Evolutionary conservation across 2,888 invertebrate genomes (phyloP).

Genomic region (Aspidiotus rigidus): DNA sequence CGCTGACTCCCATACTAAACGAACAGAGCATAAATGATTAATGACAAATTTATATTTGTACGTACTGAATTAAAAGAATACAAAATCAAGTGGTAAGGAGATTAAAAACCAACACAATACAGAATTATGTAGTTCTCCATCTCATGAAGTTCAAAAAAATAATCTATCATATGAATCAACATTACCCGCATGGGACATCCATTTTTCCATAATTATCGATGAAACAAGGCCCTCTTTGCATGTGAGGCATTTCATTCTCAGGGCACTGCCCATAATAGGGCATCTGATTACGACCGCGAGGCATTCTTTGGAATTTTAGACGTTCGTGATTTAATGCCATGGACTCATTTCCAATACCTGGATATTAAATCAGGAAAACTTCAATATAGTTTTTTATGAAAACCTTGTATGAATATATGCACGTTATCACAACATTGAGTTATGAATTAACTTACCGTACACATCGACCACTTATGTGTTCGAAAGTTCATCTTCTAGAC

Average conservation of each 20-base stretch:
- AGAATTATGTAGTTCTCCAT: too few relatives aligned
- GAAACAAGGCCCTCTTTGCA: slow-evolving; percentile 41
- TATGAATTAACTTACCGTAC: not conserved
- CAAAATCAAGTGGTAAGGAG: too few relatives aligned
- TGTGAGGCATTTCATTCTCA: slow-evolving; percentile 39
- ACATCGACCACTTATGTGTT: not conserved
- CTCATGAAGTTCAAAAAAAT: too few relatives aligned
- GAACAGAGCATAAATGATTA: not conserved
- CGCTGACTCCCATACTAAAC: slow-evolving; percentile 43
- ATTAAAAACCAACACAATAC: too few relatives aligned
- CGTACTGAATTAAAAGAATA: too few relatives aligned
- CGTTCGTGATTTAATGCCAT: not conserved
- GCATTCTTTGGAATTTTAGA: slow-evolving; percentile 39
- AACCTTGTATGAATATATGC: not conserved
- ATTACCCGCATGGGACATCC: slow-evolving; percentile 36
- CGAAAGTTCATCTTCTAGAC: too few relatives aligned
- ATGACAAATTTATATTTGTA: too few relatives aligned
- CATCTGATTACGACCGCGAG: slow-evolving; percentile 42
- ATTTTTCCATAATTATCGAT: slow-evolving; percentile 35
- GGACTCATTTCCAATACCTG: too few relatives aligned
- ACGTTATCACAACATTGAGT: not conserved
- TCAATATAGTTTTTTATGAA: not conserved
- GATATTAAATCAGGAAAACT: too few relatives aligned
- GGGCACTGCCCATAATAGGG: slow-evolving; percentile 41
- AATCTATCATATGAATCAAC: slow-evolving; percentile 9